Evolutionary conservation across 2,888 invertebrate species (phyloP).

Genomic region (Antheraea assamensis): DNA sequence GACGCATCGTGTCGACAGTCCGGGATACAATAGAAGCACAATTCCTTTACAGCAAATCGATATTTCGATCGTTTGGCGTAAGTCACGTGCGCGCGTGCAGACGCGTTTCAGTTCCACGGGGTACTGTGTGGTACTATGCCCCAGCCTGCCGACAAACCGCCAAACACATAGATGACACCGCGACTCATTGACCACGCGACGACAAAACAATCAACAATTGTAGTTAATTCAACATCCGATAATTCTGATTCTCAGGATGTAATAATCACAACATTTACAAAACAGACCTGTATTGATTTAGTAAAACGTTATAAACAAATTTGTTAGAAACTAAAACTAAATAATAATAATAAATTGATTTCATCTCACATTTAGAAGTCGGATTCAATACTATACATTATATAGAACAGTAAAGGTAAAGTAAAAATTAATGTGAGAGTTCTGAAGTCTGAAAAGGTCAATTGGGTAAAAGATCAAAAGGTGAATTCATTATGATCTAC

Average conservation of each 20-base stretch:
- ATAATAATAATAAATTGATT: background rate
- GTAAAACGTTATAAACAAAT: background rate
- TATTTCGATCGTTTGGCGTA: constrained; percentile 30
- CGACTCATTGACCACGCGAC: constrained; percentile 28
- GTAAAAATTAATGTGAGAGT: too few relatives aligned
- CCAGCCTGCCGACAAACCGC: constrained; percentile 42
- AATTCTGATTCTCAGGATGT: constrained; percentile 23
- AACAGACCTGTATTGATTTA: constrained; percentile 14
- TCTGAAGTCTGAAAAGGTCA: too few relatives aligned
- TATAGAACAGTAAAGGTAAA: too few relatives aligned
- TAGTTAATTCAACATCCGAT: constrained; percentile 47
- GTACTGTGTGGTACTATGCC: constrained; percentile 61
- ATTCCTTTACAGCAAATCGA: constrained; percentile 36
- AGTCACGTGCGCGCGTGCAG: constrained; percentile 46
- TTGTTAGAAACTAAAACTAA: background rate
- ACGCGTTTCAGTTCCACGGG: constrained; percentile 48
- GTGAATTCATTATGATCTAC: too few relatives aligned
- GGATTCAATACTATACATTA: too few relatives aligned
- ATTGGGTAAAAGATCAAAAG: too few relatives aligned
- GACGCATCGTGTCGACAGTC: constrained; percentile 64
- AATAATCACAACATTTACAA: constrained; percentile 28
- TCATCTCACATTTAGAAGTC: too few relatives aligned
- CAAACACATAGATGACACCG: constrained; percentile 19
- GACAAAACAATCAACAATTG: constrained; percentile 53
- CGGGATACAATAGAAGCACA: constrained; percentile 42